These are phyloP conservation scores for Pomatostomus ruficeps DNA, from an alignment of 2,113 vertebrate species.

Conservation along the genomic window DNA sequence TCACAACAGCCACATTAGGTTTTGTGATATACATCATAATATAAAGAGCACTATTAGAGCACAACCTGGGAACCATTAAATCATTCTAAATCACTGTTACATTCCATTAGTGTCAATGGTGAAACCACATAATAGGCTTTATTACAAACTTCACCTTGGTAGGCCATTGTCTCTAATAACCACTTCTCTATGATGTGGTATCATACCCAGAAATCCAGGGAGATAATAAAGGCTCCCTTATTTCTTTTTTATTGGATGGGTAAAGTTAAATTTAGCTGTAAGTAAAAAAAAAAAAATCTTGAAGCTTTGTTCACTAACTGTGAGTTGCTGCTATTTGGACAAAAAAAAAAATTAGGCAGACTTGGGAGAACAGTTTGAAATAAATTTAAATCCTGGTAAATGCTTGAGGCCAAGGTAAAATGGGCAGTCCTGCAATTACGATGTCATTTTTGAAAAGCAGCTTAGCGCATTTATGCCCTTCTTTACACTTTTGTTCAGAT, in stretches of 20 bases:
- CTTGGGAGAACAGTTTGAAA: conserved; percentile 71
- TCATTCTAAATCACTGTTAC: conserved; percentile 99
- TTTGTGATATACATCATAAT: conserved; percentile 98
- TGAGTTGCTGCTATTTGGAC: conserved; percentile 74
- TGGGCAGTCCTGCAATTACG: conserved; percentile 68
- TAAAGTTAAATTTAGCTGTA: conserved; percentile 84
- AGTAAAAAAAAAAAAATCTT: conserved; percentile 68
- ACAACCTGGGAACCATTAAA: conserved; percentile 99
- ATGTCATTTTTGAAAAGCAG: conserved; percentile 67
- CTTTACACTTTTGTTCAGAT: conserved; percentile 69
- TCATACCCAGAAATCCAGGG: conserved; percentile 82
- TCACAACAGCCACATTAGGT: conserved; percentile 98
- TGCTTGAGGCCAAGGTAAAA: conserved; percentile 64
- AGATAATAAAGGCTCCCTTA: conserved; percentile 83
- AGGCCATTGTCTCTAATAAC: conserved; percentile 96
- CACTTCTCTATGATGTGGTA: conserved; percentile 82
- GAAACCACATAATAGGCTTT: conserved; percentile 97
- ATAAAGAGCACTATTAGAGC: conserved; percentile 99
- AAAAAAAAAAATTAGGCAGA: conserved; percentile 68
- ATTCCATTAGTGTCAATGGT: conserved; percentile 99
- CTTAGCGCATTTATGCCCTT: conserved; percentile 60
- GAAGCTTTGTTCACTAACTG: conserved; percentile 76
- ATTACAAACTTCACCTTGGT: conserved; percentile 97
- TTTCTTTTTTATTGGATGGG: conserved; percentile 84
- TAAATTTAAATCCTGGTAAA: conserved; percentile 73